phyloP scores from a whole-genome alignment of 2,888 invertebrate species.

The Marasmarcha lunaedactyla region DNA sequence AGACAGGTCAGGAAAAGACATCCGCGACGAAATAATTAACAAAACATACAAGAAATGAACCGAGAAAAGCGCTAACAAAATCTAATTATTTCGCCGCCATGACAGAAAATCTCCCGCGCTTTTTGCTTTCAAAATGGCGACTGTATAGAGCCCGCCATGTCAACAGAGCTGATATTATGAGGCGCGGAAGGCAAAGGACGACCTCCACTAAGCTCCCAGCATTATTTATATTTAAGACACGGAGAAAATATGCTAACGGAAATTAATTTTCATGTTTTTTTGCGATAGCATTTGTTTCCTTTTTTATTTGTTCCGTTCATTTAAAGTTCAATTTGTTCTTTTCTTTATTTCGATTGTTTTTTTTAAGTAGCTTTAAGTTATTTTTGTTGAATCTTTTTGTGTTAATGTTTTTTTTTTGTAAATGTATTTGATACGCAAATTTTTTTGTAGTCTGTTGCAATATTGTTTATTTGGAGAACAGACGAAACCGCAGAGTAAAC shows the following conservation, averaged over 20 bases:
- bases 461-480: too few relatives aligned
- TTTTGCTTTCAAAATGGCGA: conserved; percentile 45
- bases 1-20: conserved; percentile 19
- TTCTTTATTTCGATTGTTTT: neutral
- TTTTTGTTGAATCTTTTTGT: too few relatives aligned
- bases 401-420: too few relatives aligned
- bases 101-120: conserved; percentile 58
- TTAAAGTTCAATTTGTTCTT: neutral
- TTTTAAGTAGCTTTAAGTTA: too few relatives aligned
- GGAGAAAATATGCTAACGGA: conserved; percentile 39
- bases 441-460: too few relatives aligned
- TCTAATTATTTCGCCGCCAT: conserved; percentile 64
- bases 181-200: conserved; percentile 43
- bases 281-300: neutral
- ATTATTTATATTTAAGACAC: conserved; percentile 36
- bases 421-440: too few relatives aligned
- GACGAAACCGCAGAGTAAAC: too few relatives aligned
- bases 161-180: conserved; percentile 51
- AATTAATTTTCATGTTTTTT: conserved; percentile 26
- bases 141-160: conserved; percentile 24
- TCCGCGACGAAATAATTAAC: conserved; percentile 57
- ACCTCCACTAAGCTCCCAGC: conserved; percentile 55
- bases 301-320: conserved; percentile 1
- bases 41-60: conserved; percentile 61
- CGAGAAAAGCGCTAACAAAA: conserved; percentile 45